phyloP scores from a whole-genome alignment of 2,113 vertebrate genomes.

The Numenius arquata region DNA sequence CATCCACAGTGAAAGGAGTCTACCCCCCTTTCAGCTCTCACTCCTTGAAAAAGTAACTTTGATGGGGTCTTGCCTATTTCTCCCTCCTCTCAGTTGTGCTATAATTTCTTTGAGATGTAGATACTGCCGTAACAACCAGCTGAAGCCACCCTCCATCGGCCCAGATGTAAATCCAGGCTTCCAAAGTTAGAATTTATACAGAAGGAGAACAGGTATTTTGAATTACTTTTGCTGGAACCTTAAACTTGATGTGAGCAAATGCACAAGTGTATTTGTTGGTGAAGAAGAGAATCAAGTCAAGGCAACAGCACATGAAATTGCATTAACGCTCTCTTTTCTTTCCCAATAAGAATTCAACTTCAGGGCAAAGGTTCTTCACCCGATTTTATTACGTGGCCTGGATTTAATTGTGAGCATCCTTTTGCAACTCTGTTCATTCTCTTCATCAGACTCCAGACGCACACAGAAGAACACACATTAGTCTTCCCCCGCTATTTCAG shows the following conservation, averaged over 20 bases:
- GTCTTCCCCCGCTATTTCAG: not conserved
- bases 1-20: not conserved
- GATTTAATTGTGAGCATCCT: constrained; percentile 22
- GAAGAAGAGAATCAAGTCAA: not conserved
- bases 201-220: not conserved
- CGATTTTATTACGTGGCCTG: constrained; percentile 6
- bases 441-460: not conserved
- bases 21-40: not conserved
- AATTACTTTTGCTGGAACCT: not conserved
- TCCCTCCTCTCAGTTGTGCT: not conserved
- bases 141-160: not conserved
- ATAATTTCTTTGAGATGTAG: not conserved
- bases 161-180: not conserved
- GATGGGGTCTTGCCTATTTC: not conserved
- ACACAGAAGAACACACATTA: not conserved
- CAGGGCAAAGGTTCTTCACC: not conserved
- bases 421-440: constrained; percentile 20
- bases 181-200: not conserved
- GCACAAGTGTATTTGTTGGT: not conserved
- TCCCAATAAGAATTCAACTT: not conserved
- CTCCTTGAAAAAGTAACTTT: not conserved
- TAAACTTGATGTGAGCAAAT: not conserved
- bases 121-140: not conserved
- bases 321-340: not conserved
- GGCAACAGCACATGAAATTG: not conserved